phyloP scores from a whole-genome alignment of 2,888 invertebrate species.

The Platycheirus albimanus region DNA sequence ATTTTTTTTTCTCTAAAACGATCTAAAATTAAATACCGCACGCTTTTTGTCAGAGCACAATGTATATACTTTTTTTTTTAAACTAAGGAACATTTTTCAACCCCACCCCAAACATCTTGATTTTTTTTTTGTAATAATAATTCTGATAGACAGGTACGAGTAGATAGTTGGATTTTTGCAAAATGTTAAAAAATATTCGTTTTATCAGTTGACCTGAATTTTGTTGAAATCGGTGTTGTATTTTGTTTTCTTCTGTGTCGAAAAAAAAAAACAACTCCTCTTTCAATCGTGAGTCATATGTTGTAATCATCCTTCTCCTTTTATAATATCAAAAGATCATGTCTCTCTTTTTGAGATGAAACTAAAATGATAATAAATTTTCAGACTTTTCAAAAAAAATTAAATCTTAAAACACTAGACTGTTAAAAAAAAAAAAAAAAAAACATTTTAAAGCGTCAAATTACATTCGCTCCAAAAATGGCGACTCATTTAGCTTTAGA shows the following conservation, averaged over 20 bases:
- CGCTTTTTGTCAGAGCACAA: conserved; percentile 28
- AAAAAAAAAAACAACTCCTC: not conserved
- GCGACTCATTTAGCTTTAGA: conserved; percentile 75
- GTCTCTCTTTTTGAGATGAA: not conserved
- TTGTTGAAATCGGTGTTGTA: not conserved
- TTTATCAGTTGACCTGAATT: conserved; percentile 8
- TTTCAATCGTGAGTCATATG: not conserved
- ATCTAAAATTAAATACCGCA: conserved; percentile 65
- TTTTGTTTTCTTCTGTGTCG: conserved; percentile 10
- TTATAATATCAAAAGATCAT: not conserved
- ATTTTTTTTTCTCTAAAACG: conserved; percentile 16
- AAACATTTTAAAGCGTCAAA: conserved; percentile 78
- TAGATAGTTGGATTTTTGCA: not conserved
- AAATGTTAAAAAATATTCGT: not conserved
- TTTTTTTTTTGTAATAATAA: not conserved
- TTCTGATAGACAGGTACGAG: no score
- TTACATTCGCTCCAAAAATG: conserved; percentile 83
- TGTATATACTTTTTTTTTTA: conserved; percentile 12
- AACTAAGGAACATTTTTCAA: conserved; percentile 2
- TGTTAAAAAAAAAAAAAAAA: conserved; percentile 34
- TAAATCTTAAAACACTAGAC: conserved; percentile 25
- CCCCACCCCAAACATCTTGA: conserved; percentile 16
- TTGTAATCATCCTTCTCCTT: not conserved
- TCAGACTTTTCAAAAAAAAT: conserved; percentile 38
- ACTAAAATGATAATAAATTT: conserved; percentile 4